These are phyloP conservation scores for Benitochromis conjunctus DNA, from an alignment of 2,113 vertebrate genomes.

Conservation along the genomic window DNA sequence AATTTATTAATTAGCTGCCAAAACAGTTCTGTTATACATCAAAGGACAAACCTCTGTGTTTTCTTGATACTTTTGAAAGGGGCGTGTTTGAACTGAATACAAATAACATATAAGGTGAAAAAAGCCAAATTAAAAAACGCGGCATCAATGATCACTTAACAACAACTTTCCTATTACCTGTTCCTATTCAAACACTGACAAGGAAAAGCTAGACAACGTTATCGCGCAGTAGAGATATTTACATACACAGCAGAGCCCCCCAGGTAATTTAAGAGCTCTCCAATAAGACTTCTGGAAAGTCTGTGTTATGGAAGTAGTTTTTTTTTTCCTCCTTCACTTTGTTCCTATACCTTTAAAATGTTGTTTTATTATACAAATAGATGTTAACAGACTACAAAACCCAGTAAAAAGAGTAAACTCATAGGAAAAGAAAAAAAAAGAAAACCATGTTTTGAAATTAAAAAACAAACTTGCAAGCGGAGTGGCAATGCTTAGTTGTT, in stretches of 20 bases:
- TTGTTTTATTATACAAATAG: background rate
- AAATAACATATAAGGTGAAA: background rate
- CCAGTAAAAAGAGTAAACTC: background rate
- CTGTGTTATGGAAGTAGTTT: background rate
- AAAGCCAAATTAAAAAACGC: background rate
- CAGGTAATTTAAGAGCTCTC: too few relatives aligned
- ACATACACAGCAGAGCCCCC: too few relatives aligned
- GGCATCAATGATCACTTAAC: background rate
- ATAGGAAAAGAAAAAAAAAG: background rate
- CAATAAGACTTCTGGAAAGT: too few relatives aligned
- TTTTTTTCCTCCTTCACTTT: background rate
- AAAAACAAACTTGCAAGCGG: background rate
- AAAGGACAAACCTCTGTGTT: background rate
- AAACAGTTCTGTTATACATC: background rate
- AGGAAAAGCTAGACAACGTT: background rate
- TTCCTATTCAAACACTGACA: background rate
- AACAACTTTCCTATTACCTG: background rate
- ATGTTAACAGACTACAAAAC: background rate
- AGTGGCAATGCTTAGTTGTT: background rate
- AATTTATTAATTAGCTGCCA: conserved; percentile 29
- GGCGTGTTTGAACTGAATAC: background rate
- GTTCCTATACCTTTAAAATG: background rate
- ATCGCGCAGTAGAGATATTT: background rate
- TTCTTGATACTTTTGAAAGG: background rate
- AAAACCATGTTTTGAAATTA: background rate